phyloP scores from a whole-genome alignment of 1,140 invertebrate species.

The Zaprionus capensis region DNA sequence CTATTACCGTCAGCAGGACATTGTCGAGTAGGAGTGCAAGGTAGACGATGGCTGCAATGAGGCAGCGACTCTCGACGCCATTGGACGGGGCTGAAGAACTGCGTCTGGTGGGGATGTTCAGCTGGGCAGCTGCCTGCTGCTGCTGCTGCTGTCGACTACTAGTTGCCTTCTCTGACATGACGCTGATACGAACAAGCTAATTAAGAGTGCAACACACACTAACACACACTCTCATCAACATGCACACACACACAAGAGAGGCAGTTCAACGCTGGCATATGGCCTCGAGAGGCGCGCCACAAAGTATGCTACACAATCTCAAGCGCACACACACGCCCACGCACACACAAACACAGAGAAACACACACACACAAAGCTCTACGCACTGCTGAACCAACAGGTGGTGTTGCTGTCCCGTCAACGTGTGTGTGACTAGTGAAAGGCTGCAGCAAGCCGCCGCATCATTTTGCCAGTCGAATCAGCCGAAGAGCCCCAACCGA shows the following conservation, averaged over 20 bases:
- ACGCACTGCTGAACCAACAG: slow-evolving; percentile 58
- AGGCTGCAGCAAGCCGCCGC: slow-evolving; percentile 66
- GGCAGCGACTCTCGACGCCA: slow-evolving; percentile 63
- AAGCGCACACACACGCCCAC: slow-evolving; percentile 18
- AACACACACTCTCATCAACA: slow-evolving; percentile 25
- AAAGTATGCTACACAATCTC: slow-evolving; percentile 55
- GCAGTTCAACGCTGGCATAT: slow-evolving; percentile 66
- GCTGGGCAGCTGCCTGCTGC: slow-evolving; percentile 55
- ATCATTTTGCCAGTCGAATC: slow-evolving; percentile 63
- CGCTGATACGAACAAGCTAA: slow-evolving; percentile 19
- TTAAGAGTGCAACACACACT: slow-evolving; percentile 33
- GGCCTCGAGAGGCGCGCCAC: slow-evolving; percentile 57
- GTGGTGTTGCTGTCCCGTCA: slow-evolving; percentile 72
- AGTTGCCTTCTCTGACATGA: slow-evolving; percentile 58
- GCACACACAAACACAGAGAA: slow-evolving; percentile 8
- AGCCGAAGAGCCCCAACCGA: slow-evolving; percentile 17
- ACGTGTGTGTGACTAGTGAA: slow-evolving; percentile 72
- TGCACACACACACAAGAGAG: slow-evolving; percentile 1
- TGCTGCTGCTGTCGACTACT: slow-evolving; percentile 23
- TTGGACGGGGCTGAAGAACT: slow-evolving; percentile 51
- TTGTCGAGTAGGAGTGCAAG: slow-evolving; percentile 90
- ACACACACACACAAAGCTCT: neutral
- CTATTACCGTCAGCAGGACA: slow-evolving; percentile 90
- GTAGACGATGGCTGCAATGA: slow-evolving; percentile 87
- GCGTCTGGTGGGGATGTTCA: slow-evolving; percentile 58